Evolutionary conservation across 2,113 vertebrate genomes (phyloP), one percentile per base, ranked within the genome.

Genomic region (Percopsis transmontana): DNA sequence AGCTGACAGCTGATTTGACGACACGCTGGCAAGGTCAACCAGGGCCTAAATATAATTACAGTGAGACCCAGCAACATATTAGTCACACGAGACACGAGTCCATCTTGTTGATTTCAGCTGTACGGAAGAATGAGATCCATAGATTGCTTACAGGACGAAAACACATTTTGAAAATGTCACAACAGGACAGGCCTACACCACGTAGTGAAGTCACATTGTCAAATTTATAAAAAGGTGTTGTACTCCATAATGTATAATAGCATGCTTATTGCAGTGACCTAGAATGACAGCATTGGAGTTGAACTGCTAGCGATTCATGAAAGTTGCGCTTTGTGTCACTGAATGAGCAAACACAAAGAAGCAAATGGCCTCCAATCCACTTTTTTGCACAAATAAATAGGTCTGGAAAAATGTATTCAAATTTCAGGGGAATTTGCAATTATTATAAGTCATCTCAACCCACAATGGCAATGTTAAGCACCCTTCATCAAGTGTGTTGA

Each of bases 381-480:
- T 82, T 78, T 70, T 78, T 74, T 66, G 79, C 68, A 58, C 71
- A 66, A 78, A 70, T 77, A 72, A 85, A 81, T 62, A 68, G 54
- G 27, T 4, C 53, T 60, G 44, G 67, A 77, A 85, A 85, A 82
- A 84, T 87, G 88, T 91, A 90, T 89, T 90, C 85, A 89, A 86
- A 89, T 89, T 76, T 70, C 50, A 38, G 74, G 60, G 51, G 74
- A 86, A 88, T 89, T 83, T 87, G 83, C 79, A 87, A 90, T 89
- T 87, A 87, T 88, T 86, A 88, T 77, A 85, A 89, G 80, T 81
- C 71, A 88, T 87, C 77, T 81, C 71, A 48, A 52, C 85, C 70
- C 83, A 77, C 84, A 88, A 85, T 80, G 75, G 82, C 81, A 67
- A 65, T 68, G 74, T 82, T 85, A 85, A 87, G 82, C 85, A 84